phyloP scores from a whole-genome alignment of 2,797 vertebrate species.

The Protonibea diacanthus region DNA sequence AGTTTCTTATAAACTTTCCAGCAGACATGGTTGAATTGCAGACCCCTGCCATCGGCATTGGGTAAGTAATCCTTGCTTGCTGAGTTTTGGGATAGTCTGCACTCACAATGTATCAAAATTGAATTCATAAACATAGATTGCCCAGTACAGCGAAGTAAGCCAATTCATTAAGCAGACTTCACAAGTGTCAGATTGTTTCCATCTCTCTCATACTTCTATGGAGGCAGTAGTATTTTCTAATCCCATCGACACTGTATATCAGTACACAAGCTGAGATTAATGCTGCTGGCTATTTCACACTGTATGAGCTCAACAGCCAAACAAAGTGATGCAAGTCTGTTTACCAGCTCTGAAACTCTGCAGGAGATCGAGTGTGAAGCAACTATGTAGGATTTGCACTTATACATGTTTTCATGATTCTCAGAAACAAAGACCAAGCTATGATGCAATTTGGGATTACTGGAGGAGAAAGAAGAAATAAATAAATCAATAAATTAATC shows the following conservation, averaged over 20 bases:
- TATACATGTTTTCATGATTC: slow-evolving; percentile 46
- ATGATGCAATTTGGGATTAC: slow-evolving; percentile 41
- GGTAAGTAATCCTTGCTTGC: background rate
- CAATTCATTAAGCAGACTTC: slow-evolving; percentile 10
- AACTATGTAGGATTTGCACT: slow-evolving; percentile 58
- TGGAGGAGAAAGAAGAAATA: slow-evolving; percentile 20
- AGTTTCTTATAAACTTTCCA: slow-evolving; percentile 3
- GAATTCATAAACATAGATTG: slow-evolving; percentile 10
- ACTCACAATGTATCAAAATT: background rate
- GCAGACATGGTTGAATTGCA: background rate
- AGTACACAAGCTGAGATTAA: slow-evolving; percentile 36
- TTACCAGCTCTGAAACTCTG: slow-evolving; percentile 59
- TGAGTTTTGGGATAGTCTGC: background rate
- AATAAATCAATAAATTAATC: slow-evolving; percentile 2
- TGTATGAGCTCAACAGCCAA: slow-evolving; percentile 42
- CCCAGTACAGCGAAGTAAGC: slow-evolving; percentile 6
- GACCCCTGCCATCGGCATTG: background rate
- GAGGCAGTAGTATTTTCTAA: slow-evolving; percentile 29
- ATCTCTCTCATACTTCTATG: slow-evolving; percentile 11
- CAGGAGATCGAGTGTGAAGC: slow-evolving; percentile 45
- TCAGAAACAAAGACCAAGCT: slow-evolving; percentile 36
- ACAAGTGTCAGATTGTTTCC: slow-evolving; percentile 19
- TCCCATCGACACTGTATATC: slow-evolving; percentile 46
- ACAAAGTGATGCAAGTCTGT: slow-evolving; percentile 69
- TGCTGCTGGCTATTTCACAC: slow-evolving; percentile 53